Conservation (phyloP, 2,797 vertebrate genomes). For the Triplophysa yarkandensis region DNA sequence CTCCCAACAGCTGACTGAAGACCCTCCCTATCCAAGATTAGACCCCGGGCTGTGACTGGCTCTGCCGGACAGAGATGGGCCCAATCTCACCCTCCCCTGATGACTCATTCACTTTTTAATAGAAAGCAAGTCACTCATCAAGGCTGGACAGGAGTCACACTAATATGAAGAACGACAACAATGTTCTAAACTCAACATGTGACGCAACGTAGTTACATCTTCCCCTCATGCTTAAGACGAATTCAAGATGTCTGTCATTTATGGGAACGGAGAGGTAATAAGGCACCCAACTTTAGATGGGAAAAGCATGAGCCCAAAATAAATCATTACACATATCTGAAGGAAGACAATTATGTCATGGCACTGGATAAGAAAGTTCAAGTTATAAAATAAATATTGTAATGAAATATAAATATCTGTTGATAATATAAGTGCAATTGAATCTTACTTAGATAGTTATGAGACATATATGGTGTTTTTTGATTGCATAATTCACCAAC, state of each 20-base stretch:
- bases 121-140: constrained; percentile 66
- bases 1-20: constrained; percentile 69
- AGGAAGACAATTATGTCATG: too few relatives aligned
- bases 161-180: constrained; percentile 57
- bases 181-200: constrained; percentile 50
- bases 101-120: constrained; percentile 75
- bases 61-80: constrained; percentile 42
- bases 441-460: too few relatives aligned
- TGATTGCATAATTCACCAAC: background rate
- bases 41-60: constrained; percentile 56
- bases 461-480: background rate
- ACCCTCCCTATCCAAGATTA: constrained; percentile 71
- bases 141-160: constrained; percentile 29
- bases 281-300: background rate
- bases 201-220: constrained; percentile 7
- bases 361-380: too few relatives aligned
- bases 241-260: background rate
- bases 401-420: too few relatives aligned
- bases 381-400: too few relatives aligned
- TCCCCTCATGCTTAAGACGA: constrained; percentile 1
- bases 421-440: too few relatives aligned
- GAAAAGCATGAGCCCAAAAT: background rate
- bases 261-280: background rate
- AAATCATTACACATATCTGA: too few relatives aligned
- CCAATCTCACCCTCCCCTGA: constrained; percentile 46